phyloP scores from a whole-genome alignment of 2,113 vertebrate species.

The Pseudorhombus dupliciocellatus region DNA sequence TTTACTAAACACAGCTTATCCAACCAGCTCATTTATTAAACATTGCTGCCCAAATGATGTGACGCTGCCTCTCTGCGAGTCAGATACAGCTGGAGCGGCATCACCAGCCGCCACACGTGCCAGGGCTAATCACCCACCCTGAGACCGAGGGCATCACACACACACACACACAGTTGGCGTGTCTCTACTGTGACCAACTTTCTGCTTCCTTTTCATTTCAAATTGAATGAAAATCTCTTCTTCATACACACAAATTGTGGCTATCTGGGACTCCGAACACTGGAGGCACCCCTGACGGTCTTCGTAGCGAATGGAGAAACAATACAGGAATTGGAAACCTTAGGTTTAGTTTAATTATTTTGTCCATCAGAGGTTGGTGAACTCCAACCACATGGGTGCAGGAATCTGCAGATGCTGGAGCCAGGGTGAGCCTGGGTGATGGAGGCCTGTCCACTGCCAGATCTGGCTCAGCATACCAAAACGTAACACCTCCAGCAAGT shows the following conservation, averaged over 20 bases:
- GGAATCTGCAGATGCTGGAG: too few relatives aligned
- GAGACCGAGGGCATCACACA: constrained; percentile 44
- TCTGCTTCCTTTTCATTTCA: not conserved
- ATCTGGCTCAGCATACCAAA: too few relatives aligned
- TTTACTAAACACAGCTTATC: constrained; percentile 2
- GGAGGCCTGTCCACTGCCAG: too few relatives aligned
- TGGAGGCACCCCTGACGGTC: too few relatives aligned
- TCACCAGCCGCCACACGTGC: constrained; percentile 54
- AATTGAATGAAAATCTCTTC: not conserved
- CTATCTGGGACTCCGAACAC: too few relatives aligned
- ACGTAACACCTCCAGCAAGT: too few relatives aligned
- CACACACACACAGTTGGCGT: constrained; percentile 5
- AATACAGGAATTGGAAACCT: too few relatives aligned
- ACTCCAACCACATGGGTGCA: too few relatives aligned
- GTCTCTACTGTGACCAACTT: constrained; percentile 18
- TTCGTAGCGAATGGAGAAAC: too few relatives aligned
- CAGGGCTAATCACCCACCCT: constrained; percentile 64
- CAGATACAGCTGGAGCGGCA: constrained; percentile 34
- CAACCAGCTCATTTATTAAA: constrained; percentile 9
- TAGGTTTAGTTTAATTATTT: too few relatives aligned
- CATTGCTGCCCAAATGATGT: constrained; percentile 13
- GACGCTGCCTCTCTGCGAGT: not conserved
- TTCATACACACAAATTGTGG: not conserved
- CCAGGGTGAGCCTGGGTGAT: too few relatives aligned
- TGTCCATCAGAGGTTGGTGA: too few relatives aligned